Percentiles rank a stretch among this genome's conserved stretches.
Evolutionary conservation across 2,113 vertebrate species (phyloP).

Genomic region (Coreoperca whiteheadi): DNA sequence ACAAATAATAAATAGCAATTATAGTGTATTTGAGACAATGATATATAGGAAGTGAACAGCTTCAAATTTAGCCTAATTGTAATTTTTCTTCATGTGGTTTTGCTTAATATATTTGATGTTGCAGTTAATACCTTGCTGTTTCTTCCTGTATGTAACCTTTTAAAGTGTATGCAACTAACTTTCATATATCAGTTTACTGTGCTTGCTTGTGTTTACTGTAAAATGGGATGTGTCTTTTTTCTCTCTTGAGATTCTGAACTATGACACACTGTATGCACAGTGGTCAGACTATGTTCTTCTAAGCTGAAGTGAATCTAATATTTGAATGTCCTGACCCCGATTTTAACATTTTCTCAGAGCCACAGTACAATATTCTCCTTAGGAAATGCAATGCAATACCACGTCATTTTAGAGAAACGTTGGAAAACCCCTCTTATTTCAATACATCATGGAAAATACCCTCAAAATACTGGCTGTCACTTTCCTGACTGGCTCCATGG

Average conservation of each 20-base stretch:
- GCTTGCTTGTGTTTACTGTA: not conserved
- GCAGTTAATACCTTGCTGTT: too few species aligned
- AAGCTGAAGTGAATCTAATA: not conserved
- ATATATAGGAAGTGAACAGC: not conserved
- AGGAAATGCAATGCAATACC: not conserved
- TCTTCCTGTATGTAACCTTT: not conserved
- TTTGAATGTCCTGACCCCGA: not conserved
- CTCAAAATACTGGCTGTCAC: too few species aligned
- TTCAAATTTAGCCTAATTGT: not conserved
- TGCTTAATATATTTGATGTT: not conserved
- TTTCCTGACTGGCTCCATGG: not conserved
- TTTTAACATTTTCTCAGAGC: not conserved
- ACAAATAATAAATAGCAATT: not conserved
- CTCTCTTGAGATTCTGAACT: not conserved
- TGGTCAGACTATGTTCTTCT: not conserved
- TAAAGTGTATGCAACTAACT: not conserved
- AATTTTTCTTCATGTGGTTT: not conserved
- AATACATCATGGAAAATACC: slow-evolving; percentile 1
- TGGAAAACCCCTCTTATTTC: not conserved
- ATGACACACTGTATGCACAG: not conserved
- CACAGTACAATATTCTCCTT: not conserved
- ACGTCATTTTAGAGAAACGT: not conserved
- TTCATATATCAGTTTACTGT: not conserved
- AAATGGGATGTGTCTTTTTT: not conserved
- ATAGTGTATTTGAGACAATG: too few species aligned